Conservation (phyloP, 2,888 invertebrate genomes). For the Epistrophella euchroma region DNA sequence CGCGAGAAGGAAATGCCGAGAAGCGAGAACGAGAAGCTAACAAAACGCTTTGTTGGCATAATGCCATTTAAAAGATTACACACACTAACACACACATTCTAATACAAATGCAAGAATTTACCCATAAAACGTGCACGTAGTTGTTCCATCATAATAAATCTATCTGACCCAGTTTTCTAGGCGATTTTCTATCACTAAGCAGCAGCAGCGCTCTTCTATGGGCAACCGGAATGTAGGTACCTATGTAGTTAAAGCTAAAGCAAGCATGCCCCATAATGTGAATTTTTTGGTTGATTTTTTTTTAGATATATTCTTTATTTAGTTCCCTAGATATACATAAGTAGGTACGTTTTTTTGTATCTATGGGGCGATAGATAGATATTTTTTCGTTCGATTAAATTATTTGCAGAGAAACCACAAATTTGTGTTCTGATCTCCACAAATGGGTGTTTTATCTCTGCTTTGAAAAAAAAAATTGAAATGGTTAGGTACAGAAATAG, state of each 20-base stretch:
- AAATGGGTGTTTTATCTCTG: slow-evolving; percentile 47
- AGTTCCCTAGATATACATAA: slow-evolving; percentile 3
- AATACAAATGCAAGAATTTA: slow-evolving; percentile 25
- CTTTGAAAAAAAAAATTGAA: slow-evolving; percentile 5
- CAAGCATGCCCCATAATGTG: slow-evolving; percentile 65
- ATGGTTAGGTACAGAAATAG: slow-evolving; percentile 35
- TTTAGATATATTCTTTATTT: slow-evolving; percentile 4
- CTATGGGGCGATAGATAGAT: not conserved
- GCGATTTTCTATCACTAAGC: slow-evolving; percentile 72
- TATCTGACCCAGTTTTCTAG: slow-evolving; percentile 76
- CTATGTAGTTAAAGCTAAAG: slow-evolving; percentile 53
- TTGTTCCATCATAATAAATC: slow-evolving; percentile 75
- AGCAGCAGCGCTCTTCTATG: slow-evolving; percentile 53
- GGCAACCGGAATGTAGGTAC: slow-evolving; percentile 59
- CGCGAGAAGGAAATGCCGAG: slow-evolving; percentile 37
- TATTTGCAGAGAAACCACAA: slow-evolving; percentile 50
- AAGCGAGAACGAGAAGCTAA: slow-evolving; percentile 51
- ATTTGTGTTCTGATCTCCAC: slow-evolving; percentile 26
- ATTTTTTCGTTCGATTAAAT: slow-evolving; percentile 40
- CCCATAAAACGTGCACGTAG: slow-evolving; percentile 52
- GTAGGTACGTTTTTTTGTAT: slow-evolving; percentile 6
- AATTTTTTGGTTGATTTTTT: slow-evolving; percentile 46
- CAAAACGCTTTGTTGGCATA: slow-evolving; percentile 68
- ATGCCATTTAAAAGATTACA: slow-evolving; percentile 69
- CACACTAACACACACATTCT: slow-evolving; percentile 27